phyloP scores from a whole-genome alignment of 2,113 vertebrate species.

The Callaeas wilsoni region DNA sequence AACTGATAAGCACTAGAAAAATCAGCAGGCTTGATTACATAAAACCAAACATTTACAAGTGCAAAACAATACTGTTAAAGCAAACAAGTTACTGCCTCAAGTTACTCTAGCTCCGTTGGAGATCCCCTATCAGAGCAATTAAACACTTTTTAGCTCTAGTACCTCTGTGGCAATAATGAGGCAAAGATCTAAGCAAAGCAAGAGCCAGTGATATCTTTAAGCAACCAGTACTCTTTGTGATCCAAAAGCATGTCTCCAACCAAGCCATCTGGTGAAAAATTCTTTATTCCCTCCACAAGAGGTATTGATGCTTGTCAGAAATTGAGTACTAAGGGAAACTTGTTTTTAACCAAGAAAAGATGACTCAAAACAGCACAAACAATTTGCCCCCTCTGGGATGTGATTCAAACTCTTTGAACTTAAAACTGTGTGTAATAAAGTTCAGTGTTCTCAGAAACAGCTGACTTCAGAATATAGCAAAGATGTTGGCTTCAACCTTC shows the following conservation, averaged over 20 bases:
- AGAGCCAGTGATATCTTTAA: background rate
- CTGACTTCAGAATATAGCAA: background rate
- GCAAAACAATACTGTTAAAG: background rate
- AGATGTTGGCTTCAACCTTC: background rate
- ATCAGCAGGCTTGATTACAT: background rate
- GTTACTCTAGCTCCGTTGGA: background rate
- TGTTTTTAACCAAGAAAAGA: background rate
- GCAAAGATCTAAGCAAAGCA: background rate
- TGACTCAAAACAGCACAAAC: background rate
- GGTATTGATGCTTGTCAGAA: background rate
- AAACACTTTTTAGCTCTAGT: background rate
- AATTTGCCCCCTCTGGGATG: background rate
- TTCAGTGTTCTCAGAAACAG: background rate
- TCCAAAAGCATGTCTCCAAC: background rate
- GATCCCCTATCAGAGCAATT: background rate
- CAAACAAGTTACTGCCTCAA: background rate
- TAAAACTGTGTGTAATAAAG: background rate
- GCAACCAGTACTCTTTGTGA: background rate
- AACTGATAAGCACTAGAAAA: background rate
- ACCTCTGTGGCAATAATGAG: background rate
- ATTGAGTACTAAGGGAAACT: background rate
- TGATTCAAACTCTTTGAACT: background rate
- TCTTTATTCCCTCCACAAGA: background rate
- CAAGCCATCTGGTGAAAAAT: background rate
- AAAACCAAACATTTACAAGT: background rate